Percentiles rank a stretch among this genome's conserved stretches.
phyloP scores from a whole-genome alignment of 1,140 invertebrate genomes.

The Proales similis region DNA sequence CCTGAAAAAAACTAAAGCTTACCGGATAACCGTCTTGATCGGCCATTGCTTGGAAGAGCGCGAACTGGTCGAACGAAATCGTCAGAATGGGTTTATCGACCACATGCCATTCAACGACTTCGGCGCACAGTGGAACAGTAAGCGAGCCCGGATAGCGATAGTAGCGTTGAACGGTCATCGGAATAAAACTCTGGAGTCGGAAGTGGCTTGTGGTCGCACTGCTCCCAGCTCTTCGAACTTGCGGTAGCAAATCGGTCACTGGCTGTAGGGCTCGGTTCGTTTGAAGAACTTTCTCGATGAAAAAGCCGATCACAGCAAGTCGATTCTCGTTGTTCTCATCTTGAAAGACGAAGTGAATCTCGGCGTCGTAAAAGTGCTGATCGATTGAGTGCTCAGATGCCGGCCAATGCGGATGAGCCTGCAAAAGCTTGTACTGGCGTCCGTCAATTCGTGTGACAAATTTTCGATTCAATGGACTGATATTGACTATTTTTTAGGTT shows the following conservation, averaged over 20 bases:
- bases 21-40: slow-evolving; percentile 22
- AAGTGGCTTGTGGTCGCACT: not conserved
- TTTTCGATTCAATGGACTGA: not conserved
- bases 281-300: slow-evolving; percentile 8
- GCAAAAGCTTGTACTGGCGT: slow-evolving; percentile 15
- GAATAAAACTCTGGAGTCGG: not conserved
- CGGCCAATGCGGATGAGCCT: slow-evolving; percentile 30
- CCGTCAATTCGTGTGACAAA: too few species aligned
- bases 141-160: slow-evolving; percentile 74
- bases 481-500: too few species aligned
- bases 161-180: not conserved
- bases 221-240: not conserved
- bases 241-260: not conserved
- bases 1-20: not conserved
- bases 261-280: slow-evolving; percentile 10
- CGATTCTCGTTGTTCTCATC: not conserved
- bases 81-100: slow-evolving; percentile 66
- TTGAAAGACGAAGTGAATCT: slow-evolving; percentile 27
- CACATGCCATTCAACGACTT: slow-evolving; percentile 79
- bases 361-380: slow-evolving; percentile 12
- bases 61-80: slow-evolving; percentile 10
- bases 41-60: slow-evolving; percentile 11
- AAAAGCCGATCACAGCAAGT: slow-evolving; percentile 27
- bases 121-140: slow-evolving; percentile 78
- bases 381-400: slow-evolving; percentile 28